Evolutionary conservation across 37 sponge, comb jelly and placozoan species (phyloP).

Genomic region (Petrosia ficiformis): DNA sequence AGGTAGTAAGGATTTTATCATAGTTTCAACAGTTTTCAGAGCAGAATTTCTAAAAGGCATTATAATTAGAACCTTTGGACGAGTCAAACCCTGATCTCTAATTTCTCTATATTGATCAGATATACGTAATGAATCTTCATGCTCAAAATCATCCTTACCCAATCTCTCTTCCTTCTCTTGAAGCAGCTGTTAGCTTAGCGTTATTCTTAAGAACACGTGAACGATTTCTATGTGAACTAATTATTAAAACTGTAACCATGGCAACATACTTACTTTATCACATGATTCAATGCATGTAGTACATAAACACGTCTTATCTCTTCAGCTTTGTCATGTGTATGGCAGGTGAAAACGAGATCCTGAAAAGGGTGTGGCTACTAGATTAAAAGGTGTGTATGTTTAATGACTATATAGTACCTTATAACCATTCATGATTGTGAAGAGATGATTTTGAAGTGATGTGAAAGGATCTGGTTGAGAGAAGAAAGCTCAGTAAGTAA

Average conservation of each 20-base stretch:
- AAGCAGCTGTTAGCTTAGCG: conserved; percentile 26
- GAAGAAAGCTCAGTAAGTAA: too few species aligned
- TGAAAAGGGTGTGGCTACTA: conserved; percentile 15
- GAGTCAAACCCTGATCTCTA: conserved; percentile 92
- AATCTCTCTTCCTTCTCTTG: conserved; percentile 49
- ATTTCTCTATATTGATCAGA: conserved; percentile 29
- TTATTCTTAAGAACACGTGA: conserved; percentile 87
- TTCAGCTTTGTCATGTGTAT: conserved; percentile 73
- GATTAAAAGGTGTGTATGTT: too few species aligned
- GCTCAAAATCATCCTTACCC: conserved; percentile 25
- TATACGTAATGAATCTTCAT: neutral
- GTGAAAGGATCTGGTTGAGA: conserved; percentile 6
- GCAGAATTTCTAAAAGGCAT: conserved; percentile 94
- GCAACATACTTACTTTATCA: conserved; percentile 68
- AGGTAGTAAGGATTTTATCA: conserved; percentile 56
- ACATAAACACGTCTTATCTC: conserved; percentile 66
- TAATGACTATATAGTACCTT: conserved; percentile 41
- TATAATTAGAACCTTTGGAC: conserved; percentile 90
- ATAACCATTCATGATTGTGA: conserved; percentile 29
- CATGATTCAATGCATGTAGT: conserved; percentile 90
- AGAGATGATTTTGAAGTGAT: conserved; percentile 37
- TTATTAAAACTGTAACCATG: neutral
- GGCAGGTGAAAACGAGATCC: conserved; percentile 74
- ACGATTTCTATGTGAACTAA: conserved; percentile 42
- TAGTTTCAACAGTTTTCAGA: conserved; percentile 38